These are phyloP conservation scores for Hirudinaria manillensis DNA, from an alignment of 2,888 invertebrate genomes.

Conservation along the genomic window DNA sequence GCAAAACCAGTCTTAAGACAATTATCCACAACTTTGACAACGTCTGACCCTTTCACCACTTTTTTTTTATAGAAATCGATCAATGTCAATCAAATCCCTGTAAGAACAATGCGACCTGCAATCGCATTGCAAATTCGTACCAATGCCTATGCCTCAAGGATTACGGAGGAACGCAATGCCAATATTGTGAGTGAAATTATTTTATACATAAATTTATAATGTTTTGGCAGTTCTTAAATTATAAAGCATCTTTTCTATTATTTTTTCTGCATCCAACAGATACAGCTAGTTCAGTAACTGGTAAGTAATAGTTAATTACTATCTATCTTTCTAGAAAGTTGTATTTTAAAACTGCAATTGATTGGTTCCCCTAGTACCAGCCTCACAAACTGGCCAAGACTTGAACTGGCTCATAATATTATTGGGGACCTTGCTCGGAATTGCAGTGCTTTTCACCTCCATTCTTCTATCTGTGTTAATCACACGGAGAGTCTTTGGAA, in stretches of 20 bases:
- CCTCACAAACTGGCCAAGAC: not conserved
- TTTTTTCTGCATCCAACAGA: not conserved
- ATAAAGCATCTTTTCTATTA: no score
- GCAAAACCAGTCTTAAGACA: not conserved
- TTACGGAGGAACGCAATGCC: not conserved
- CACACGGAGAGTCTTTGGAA: not conserved
- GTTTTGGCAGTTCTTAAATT: no score
- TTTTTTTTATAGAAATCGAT: not conserved
- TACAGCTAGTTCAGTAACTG: not conserved
- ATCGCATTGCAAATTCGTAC: not conserved
- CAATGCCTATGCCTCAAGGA: not conserved
- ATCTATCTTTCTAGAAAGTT: no score
- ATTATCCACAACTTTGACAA: no score
- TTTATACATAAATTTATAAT: no score
- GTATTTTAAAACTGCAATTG: not conserved
- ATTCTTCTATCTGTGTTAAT: not conserved
- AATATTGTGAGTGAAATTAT: not conserved
- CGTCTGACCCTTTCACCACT: not conserved
- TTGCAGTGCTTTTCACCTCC: not conserved
- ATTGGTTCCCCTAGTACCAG: not conserved
- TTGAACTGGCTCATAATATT: not conserved
- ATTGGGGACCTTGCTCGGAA: not conserved
- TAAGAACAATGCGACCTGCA: not conserved
- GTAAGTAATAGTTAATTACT: no score
- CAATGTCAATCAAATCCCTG: not conserved